A percentile compares a stretch with the other conserved stretches of the same genome.
These are phyloP conservation scores for Steatornis caripensis DNA, from an alignment of 2,113 vertebrate species.

Conservation along the genomic window DNA sequence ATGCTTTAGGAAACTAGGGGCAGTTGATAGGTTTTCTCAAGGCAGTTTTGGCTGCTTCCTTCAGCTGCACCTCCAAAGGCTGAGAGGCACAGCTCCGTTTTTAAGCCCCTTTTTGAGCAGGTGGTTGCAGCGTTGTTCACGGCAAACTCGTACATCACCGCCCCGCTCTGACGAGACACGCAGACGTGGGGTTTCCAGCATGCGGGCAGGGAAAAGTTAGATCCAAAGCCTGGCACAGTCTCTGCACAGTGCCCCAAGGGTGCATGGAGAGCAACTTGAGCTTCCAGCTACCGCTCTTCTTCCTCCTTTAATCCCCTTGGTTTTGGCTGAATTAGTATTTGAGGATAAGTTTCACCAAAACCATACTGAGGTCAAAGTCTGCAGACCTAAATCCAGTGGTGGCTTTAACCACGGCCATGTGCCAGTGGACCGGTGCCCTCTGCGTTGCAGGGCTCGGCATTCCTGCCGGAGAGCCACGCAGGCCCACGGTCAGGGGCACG, in stretches of 20 bases:
- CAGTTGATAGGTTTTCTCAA: background rate
- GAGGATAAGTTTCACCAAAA: background rate
- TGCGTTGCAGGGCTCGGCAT: background rate
- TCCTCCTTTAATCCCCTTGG: background rate
- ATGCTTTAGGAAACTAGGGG: background rate
- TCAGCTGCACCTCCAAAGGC: background rate
- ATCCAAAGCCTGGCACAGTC: background rate
- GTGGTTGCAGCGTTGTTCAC: background rate
- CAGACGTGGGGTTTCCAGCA: background rate
- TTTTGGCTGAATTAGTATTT: background rate
- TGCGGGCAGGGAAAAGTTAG: background rate
- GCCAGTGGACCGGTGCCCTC: background rate
- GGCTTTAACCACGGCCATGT: background rate
- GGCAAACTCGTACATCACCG: background rate
- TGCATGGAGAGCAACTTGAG: background rate
- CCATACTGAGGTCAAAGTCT: background rate
- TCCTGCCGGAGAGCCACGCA: background rate
- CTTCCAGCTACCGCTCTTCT: background rate
- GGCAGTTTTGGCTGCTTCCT: background rate
- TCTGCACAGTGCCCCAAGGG: background rate
- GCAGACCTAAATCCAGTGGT: background rate
- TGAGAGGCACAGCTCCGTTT: background rate
- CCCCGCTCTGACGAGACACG: rapidly evolving
- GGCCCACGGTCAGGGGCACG: background rate
- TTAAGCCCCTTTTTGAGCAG: background rate